Base-by-base conservation (phyloP, 2,888 invertebrate species). In the Protodeltote pygarga region DNA sequence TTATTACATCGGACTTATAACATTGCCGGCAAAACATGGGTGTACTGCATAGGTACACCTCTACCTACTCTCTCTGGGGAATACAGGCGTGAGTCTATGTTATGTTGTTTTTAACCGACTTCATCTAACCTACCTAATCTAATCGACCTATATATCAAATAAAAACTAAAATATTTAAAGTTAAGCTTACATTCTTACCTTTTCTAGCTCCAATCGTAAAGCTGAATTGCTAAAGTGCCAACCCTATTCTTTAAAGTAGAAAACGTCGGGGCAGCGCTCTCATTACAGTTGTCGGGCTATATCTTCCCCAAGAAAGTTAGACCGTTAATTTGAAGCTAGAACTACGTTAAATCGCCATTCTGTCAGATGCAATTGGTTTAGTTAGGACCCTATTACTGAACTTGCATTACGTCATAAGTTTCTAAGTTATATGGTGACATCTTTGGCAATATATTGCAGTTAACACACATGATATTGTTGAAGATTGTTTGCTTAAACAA, bases 211-310 rank as follows among this genome's bases (percentile, higher is more conserved):
- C 5, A 6, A n/a, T n/a, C n/a, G n/a, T n/a, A n/a, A n/a, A n/a
- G n/a, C n/a, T n/a, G n/a, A n/a, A 19, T 5, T 19, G 0, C 5
- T n/a, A 13, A 6, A 11, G 6, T 16, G 40, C 0, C 19, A 63
- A 10, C 53, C 63, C 59, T 59, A 34, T 19, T 32, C 4, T 23
- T 13, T 31, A 23, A 3, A 23, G 17, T 27, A 15, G 8, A 20
- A n/a, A 39, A 23, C 28, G 32, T 6, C 32, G 19, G 34, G 23
- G 23, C 41, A 42, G 14, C 8, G 29, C 33, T 51, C 59, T 34
- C 48, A 54, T 44, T 54, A 51, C 15, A 29, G 20, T 63, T 54
- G 59, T 42, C 45, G 40, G 40, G 31, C 31, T 40, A 40, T 51
- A 41, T 50, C 20, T 40, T 13, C 20, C 13, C 2, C 23, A 27